Evolutionary conservation across 2,113 vertebrate genomes (phyloP), one percentile per base, ranked within the genome.

Genomic region (Paramormyrops kingsleyae): DNA sequence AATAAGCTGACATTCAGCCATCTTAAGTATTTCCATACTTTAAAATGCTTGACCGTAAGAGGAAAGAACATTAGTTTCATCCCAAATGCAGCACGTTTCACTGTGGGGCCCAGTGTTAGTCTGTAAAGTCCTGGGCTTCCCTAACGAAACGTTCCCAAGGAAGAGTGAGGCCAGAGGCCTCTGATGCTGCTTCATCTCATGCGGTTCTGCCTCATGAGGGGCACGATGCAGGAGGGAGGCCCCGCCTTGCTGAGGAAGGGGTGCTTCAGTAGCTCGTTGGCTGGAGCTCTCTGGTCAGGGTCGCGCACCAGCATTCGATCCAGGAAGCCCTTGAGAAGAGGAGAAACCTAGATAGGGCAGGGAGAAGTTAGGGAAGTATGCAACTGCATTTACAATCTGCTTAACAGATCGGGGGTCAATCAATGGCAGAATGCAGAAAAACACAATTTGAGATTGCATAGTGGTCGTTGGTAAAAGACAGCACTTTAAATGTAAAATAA

Each of bases 191-290:
- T 93, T 99, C 97, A 99, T 96, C 96, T 97, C 93, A 97, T 95
- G 85, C 97, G 95, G 93, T 99, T 97, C 92, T 98, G 97, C 62
- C 98, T 95, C 98, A 99, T 99, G 90, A 98, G 96, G 17, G 98
- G 98, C 86, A 99, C 97, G 21, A 99, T 98, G 95, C 97, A 97
- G 88, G 98, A 95, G 0, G 98, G 98, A 0, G 96, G 97, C 0
- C 97, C 97, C 0, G 97, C 97, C 93, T 98, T 98, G 7, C 94
- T 90, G 90, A 99, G 94, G 93, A 98, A 99, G 0, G 97, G 97
- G 91, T 99, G 97, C 90, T 97, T 97, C 89, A 99, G 94, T 9
- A 99, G 96, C 93, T 99, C 98, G 0, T 92, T 95, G 2, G 98
- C 98, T 0, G 96, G 93, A 90, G 97, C 98, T 56, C 98, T 94